A percentile compares a stretch with the other conserved stretches of the same genome.
Conservation (phyloP, 1,140 invertebrate genomes). For the Lepidurus couesii region DNA sequence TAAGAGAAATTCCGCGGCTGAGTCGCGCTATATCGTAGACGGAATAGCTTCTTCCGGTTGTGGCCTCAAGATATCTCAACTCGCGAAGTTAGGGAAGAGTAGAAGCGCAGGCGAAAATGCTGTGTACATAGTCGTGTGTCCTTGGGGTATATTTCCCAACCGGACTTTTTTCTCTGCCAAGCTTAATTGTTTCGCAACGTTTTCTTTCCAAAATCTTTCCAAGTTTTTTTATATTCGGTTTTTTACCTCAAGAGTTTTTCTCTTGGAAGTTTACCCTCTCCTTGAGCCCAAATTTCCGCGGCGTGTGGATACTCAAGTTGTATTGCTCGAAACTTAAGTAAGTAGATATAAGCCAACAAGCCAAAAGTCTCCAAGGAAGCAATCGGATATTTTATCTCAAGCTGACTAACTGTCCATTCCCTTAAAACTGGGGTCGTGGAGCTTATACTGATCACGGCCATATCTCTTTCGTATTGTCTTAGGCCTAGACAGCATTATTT, state of each 20-base stretch:
- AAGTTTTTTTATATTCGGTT: background rate
- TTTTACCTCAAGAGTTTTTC: background rate
- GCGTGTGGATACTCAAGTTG: too few relatives aligned
- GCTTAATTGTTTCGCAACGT: background rate
- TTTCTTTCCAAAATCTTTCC: background rate
- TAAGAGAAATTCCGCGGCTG: background rate
- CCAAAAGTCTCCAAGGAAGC: background rate
- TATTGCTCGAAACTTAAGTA: too few relatives aligned
- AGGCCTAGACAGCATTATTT: background rate
- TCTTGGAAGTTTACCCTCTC: background rate
- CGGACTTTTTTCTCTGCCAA: background rate
- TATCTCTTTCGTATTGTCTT: background rate
- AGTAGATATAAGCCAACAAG: too few relatives aligned
- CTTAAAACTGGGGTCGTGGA: background rate
- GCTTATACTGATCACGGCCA: background rate
- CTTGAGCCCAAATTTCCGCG: too few relatives aligned
- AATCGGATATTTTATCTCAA: background rate
- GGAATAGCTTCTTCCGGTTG: conserved; percentile 3
- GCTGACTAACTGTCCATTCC: background rate
- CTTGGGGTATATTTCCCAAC: too few relatives aligned
- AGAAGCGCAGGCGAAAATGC: background rate
- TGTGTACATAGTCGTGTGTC: too few relatives aligned
- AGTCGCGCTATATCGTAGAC: background rate
- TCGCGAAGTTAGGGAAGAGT: background rate
- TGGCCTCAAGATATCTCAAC: background rate